Evolutionary conservation across 2,797 vertebrate genomes (phyloP), one percentile per base, ranked within the genome.

Genomic region (Poecilia velifera): DNA sequence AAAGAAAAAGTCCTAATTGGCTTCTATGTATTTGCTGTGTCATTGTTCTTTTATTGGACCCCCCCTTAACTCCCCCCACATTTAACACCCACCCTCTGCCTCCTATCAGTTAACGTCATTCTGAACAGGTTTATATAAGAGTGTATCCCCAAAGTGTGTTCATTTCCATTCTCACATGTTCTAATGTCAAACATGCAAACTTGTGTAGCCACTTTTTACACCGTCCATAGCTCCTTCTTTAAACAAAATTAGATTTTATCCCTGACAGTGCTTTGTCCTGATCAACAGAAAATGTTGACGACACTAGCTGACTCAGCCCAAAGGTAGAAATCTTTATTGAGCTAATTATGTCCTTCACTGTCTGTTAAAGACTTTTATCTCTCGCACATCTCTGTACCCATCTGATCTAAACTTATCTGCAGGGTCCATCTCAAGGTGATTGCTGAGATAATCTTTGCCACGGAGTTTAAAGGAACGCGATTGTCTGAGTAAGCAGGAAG

Each of bases 371-470:
- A 90, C 89, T 90, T 88, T 86, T 90, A 91, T 93, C 93, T 88
- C 75, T 79, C 77, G 53, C 82, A 84, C 86, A 94, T 93, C 90
- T 90, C 81, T 76, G 81, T 90, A 86, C 87, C 86, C 85, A 90
- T 93, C 93, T 92, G 89, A 94, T 94, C 92, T 87, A 89, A 76
- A 74, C 57, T 84, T 91, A 93, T 95, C 92, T 88, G 64, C 87
- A 87, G 88, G 86, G 87, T 91, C 78, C 80, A 90, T 94, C 94
- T 92, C 93, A 93, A 93, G 93, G 92, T 93, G 93, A 95, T 91
- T 90, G 91, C 90, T 86, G 89, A 90, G 89, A 93, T 93, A 88
- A 86, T 92, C 81, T 88, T 79, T 86, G 83, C 82, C 77, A 83
- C 20, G 9, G 75, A 92, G 88, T 91, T 93, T 85, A 93, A 94